phyloP scores from a whole-genome alignment of 2,888 invertebrate genomes.

The Antheraea yamamai region DNA sequence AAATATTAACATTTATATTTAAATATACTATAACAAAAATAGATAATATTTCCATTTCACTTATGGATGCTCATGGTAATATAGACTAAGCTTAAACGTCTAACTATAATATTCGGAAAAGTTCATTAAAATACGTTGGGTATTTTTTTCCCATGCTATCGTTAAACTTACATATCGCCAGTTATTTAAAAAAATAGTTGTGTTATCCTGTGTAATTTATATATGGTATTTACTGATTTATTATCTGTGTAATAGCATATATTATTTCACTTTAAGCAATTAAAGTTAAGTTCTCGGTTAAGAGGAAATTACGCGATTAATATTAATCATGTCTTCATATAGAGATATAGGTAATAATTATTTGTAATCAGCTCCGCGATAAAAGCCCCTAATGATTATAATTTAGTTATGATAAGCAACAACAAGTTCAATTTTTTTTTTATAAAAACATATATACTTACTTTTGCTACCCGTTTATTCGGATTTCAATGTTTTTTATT shows the following conservation, averaged over 20 bases:
- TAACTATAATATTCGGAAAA: too few relatives aligned
- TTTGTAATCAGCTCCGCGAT: background rate
- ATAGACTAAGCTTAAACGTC: too few relatives aligned
- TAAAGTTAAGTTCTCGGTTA: background rate
- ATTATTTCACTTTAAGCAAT: background rate
- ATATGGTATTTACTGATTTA: background rate
- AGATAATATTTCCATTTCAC: background rate
- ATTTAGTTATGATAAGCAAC: background rate
- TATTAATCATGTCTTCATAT: background rate
- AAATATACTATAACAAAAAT: too few relatives aligned
- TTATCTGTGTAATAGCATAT: background rate
- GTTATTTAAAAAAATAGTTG: too few relatives aligned
- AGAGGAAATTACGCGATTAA: slow-evolving; percentile 4
- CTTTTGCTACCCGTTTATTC: background rate
- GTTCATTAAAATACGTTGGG: too few relatives aligned
- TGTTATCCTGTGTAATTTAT: background rate
- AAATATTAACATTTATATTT: too few relatives aligned
- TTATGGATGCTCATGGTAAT: too few relatives aligned
- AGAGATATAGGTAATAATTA: background rate
- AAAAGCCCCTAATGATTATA: background rate
- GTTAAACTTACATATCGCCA: too few relatives aligned
- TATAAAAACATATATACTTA: background rate
- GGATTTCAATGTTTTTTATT: background rate
- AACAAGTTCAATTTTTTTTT: background rate
- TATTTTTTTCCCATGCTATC: too few relatives aligned